Evolutionary conservation across 2,797 vertebrate genomes (phyloP), one percentile per base, ranked within the genome.

Genomic region (Hapalemur alaotrensis): DNA sequence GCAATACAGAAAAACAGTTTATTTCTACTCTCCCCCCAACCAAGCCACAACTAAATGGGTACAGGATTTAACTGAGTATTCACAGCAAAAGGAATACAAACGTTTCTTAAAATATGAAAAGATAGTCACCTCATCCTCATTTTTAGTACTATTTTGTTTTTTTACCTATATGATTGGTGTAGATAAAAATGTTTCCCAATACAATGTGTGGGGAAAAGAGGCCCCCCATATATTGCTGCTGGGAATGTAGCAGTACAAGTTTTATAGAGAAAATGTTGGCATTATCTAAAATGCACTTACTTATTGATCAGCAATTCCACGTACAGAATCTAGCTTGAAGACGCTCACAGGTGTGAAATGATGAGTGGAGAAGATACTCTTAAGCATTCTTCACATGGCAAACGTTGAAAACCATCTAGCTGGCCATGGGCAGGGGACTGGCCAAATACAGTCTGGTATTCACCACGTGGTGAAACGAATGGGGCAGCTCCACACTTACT

Each of bases 401-500:
- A 72, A 67, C 59, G 11, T 0, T 76, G 59, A 81, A 70, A 86
- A 63, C 14, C 48, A 90, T 11, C 23, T 17, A 20, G 52, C 43
- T 1, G 28, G 28, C 25, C 32, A 25, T 3, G 0, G 4, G 46
- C 25, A 46, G 23, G 28, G 20, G 18, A 52, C 23, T 54, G 7
- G 59, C 20, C 30, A 69, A 35, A 52, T 43, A 59, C 3, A 73
- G 30, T 76, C 5, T 9, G 48, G 1, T 18, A 38, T 8, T 5
- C 18, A 30, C 28, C 6, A 48, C 1, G 4, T 4, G 1, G 23
- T 10, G 30, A 61, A 59, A 43, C 59, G 15, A 35, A 17, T 13
- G 15, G 30, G n/a, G 18, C 6, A 17, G n/a, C 17, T 43, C 35
- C 50, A 15, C 0, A 35, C 0, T 0, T 32, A 14, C 38, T 23